Base-by-base conservation (phyloP, 2,113 vertebrate species). In the Dromiciops gliroides region DNA sequence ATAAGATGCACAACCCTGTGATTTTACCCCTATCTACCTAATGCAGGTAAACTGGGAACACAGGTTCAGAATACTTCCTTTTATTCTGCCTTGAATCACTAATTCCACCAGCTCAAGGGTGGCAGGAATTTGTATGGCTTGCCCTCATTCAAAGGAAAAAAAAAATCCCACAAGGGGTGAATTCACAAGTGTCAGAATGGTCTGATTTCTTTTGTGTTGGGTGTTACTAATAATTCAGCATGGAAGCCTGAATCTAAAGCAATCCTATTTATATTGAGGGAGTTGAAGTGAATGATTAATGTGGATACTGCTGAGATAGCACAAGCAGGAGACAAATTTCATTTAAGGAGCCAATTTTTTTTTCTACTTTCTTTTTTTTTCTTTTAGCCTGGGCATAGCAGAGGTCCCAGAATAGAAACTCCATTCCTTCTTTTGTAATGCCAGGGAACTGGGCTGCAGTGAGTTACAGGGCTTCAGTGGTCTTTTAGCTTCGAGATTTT, bases 401-500 rank as follows among this genome's bases (percentile, higher is more conserved):
- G 23, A 83, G n/a, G 19, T 83, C n/a, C 50, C 10, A 75, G 26
- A 89, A 53, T 53, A 94, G 89, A 93, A 94, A n/a, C 44, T 67
- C 5, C 24, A 48, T 93, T 37, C 8, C 88, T 48, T 93, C 50
- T 22, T 92, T 75, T 12, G 48, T 92, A 51, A 48, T 11, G 1
- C 19, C 28, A 91, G 22, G 44, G 83, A 93, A 48, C 44, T 50
- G 91, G 48, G 44, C 26, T 5, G 0, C 94, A 75, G 51, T 94
- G 53, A 83, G 67, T 83, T 83, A 83, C 44, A 52, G 91, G 50
- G 47, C 26, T 5, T 0, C 94, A 75, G 50, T 95, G 53, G 90
- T 94, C 0, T 0, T 48, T 95, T 52, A 96, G 19, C 94, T 96
- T 25, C 95, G 94, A 52, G n/a, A 14, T 94, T 97, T 97, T 92